Evolutionary conservation across 2,888 invertebrate genomes (phyloP), one percentile per base, ranked within the genome.

Genomic region (Neria commutata): DNA sequence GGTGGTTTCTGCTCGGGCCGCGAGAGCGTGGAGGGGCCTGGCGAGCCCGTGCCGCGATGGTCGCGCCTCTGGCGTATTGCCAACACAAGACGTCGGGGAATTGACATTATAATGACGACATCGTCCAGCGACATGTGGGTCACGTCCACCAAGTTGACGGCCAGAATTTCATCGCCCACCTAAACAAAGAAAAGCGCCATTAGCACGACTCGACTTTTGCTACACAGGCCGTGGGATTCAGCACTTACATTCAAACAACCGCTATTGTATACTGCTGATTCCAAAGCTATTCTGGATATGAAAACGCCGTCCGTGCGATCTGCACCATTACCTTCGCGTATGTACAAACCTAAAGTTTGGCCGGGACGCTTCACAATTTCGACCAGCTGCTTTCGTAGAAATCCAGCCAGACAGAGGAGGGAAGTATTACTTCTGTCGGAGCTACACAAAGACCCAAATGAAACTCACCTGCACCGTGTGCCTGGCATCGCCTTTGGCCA

Each of bases 311-410:
- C 96, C 48, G 90, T 89, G 62, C 96, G 88, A 74, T 95, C 94
- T 55, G 92, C 89, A n/a, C 98, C 98, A 77, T 99, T 98, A n/a
- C 98, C 98, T 87, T 99, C 98, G 40, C 98, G 88, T 76, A 99
- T 98, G 83, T 99, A 99, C 61, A 99, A 87, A 45, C 99, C 99
- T 65, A 99, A 85, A 29, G 98, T 98, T 83, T 99, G 98, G 14
- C 98, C 99, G 0, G 99, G 99, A 72, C 98, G 88, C 83, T 99
- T 99, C 68, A 99, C 96, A 76, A 99, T 98, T 84, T 99, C 99
- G 70, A 99, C 97, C 78, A 97, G 89, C 81, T 93, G 65, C 23
- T n/a, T n/a, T n/a, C n/a, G n/a, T n/a, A n/a, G n/a, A 42, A 42
- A 42, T 42, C 6, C 4, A 14, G 42, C 16, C n/a, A 5, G 40